Conservation (phyloP, 2,113 vertebrate genomes). For the Rhabdornis inornatus region DNA sequence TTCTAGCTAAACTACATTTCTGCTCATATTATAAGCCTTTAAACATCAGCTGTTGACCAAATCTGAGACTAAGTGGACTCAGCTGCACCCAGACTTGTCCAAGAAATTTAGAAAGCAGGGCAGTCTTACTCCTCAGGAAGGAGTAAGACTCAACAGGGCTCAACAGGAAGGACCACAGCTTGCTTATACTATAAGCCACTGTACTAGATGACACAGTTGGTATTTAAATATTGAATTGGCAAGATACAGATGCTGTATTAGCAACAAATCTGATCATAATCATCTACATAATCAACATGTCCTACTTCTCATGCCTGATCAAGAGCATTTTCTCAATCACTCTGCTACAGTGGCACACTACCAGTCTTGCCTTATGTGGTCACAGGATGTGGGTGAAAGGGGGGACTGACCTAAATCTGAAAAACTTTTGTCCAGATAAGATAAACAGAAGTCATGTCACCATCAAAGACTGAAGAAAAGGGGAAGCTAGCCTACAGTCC, state of each 20-base stretch:
- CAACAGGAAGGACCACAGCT: neutral
- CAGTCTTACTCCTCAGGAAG: no score
- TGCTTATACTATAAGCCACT: neutral
- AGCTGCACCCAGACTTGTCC: neutral
- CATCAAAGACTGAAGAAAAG: neutral
- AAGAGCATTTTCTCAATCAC: fast-evolving
- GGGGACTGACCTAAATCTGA: neutral
- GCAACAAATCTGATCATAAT: neutral
- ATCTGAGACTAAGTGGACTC: neutral
- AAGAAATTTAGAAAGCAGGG: neutral
- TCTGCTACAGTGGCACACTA: neutral
- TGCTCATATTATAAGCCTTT: neutral
- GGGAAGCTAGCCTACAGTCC: neutral
- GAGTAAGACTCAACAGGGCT: no score
- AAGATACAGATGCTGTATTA: neutral
- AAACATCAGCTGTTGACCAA: neutral
- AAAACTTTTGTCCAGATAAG: neutral
- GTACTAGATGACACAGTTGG: neutral
- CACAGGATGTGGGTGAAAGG: neutral
- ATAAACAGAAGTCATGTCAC: neutral
- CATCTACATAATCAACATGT: neutral
- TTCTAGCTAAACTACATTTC: neutral
- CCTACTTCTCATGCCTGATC: neutral
- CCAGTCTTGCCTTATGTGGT: neutral
- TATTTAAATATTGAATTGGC: neutral